A percentile compares a stretch with the other conserved stretches of the same genome.
Evolutionary conservation across 2,797 vertebrate genomes (phyloP).

Genomic region (Merluccius polli): DNA sequence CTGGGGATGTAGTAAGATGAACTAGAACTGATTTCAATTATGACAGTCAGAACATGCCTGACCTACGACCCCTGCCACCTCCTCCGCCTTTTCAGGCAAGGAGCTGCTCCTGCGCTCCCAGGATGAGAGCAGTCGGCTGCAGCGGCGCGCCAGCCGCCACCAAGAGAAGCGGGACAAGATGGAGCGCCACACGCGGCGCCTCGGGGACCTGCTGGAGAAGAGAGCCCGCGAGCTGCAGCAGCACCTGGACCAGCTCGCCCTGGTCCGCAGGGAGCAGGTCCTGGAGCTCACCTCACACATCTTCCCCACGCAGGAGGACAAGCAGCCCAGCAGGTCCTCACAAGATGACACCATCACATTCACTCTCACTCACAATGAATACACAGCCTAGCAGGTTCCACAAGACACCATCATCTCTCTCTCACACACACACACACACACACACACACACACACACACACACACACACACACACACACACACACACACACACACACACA

Average conservation of each 20-base stretch:
- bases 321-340: slow-evolving; percentile 64
- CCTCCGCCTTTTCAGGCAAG: slow-evolving; percentile 63
- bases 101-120: slow-evolving; percentile 82
- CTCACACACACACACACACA: too few relatives aligned
- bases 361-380: too few relatives aligned
- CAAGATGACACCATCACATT: neutral
- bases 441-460: too few relatives aligned
- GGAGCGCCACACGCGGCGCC: slow-evolving; percentile 84
- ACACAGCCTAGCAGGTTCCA: too few relatives aligned
- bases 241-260: slow-evolving; percentile 77
- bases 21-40: neutral
- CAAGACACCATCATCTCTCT: too few relatives aligned
- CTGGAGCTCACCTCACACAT: slow-evolving; percentile 88
- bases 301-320: slow-evolving; percentile 90
- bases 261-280: slow-evolving; percentile 79
- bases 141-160: slow-evolving; percentile 85
- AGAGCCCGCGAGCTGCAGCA: slow-evolving; percentile 75
- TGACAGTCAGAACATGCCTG: too few relatives aligned
- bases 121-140: slow-evolving; percentile 87
- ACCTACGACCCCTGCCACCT: neutral
- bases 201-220: slow-evolving; percentile 84
- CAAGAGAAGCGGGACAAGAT: slow-evolving; percentile 95
- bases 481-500: too few relatives aligned
- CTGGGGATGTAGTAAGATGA: too few relatives aligned
- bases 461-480: too few relatives aligned